Conservation (phyloP, 2,888 invertebrate genomes). For the Notocelia uddmanniana region DNA sequence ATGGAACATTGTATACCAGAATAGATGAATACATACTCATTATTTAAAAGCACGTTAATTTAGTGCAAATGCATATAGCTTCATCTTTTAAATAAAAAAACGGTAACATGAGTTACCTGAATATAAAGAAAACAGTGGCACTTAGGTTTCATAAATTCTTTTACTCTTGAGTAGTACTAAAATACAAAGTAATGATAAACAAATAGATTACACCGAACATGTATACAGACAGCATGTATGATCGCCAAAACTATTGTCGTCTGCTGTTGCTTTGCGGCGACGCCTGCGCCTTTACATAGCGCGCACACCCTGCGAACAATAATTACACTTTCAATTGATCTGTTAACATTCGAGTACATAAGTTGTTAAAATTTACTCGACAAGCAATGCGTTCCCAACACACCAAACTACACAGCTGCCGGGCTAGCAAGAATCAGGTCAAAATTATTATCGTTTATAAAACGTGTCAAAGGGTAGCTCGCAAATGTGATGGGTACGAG, state of each 20-base stretch:
- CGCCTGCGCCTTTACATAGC: constrained; percentile 61
- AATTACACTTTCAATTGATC: constrained; percentile 17
- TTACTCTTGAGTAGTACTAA: constrained; percentile 37
- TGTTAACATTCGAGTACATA: too few species aligned
- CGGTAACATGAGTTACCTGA: constrained; percentile 51
- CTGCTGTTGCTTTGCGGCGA: constrained; percentile 25
- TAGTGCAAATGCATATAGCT: constrained; percentile 12
- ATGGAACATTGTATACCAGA: constrained; percentile 26
- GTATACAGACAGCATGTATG: too few species aligned
- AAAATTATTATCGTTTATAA: not conserved
- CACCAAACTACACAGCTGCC: constrained; percentile 2
- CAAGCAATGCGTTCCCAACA: not conserved
- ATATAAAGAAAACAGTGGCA: constrained; percentile 60
- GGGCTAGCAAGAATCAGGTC: not conserved
- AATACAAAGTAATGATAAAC: constrained; percentile 26
- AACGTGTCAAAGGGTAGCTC: not conserved
- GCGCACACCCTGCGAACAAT: constrained; percentile 74
- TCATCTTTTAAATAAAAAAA: constrained; percentile 34
- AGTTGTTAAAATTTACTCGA: not conserved
- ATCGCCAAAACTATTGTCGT: constrained; percentile 32
- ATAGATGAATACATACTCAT: constrained; percentile 31
- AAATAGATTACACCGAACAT: constrained; percentile 30
- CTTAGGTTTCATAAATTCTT: constrained; percentile 58
- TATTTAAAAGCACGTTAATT: constrained; percentile 19
- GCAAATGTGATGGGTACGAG: too few species aligned